phyloP scores from a whole-genome alignment of 2,888 invertebrate genomes.

The Ceratothoa steindachneri region DNA sequence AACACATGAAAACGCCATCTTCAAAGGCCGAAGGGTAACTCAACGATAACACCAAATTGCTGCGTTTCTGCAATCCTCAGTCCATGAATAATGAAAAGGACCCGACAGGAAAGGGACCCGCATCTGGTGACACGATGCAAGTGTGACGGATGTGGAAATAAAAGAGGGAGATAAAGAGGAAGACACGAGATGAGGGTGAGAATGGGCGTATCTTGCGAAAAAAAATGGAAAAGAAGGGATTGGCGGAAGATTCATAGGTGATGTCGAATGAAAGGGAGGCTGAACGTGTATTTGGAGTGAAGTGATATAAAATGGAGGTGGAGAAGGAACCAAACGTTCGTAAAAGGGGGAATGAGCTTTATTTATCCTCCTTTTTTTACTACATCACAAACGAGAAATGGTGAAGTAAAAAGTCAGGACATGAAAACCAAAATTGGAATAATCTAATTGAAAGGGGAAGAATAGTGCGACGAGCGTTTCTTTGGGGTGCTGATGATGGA shows the following conservation, averaged over 20 bases:
- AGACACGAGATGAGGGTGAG: no score
- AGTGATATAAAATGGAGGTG: not conserved
- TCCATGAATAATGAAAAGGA: slow-evolving; percentile 42
- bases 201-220: slow-evolving; percentile 2
- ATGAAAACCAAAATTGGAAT: not conserved
- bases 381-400: not conserved
- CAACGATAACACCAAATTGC: slow-evolving; percentile 42
- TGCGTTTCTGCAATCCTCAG: slow-evolving; percentile 43
- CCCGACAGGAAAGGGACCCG: slow-evolving; percentile 33
- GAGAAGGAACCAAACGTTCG: slow-evolving; percentile 7
- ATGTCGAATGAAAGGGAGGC: no score
- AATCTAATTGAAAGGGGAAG: not conserved
- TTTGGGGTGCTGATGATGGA: not conserved
- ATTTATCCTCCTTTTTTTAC: no score
- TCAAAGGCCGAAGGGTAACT: slow-evolving; percentile 34
- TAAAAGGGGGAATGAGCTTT: slow-evolving; percentile 6
- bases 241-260: no score
- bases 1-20: slow-evolving; percentile 41
- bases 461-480: not conserved
- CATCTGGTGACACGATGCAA: no score
- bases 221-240: no score
- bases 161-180: no score
- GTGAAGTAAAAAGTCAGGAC: not conserved
- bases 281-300: not conserved
- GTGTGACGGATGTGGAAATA: no score